Conservation (phyloP, 2,888 invertebrate species). For the Tipula vernalis region DNA sequence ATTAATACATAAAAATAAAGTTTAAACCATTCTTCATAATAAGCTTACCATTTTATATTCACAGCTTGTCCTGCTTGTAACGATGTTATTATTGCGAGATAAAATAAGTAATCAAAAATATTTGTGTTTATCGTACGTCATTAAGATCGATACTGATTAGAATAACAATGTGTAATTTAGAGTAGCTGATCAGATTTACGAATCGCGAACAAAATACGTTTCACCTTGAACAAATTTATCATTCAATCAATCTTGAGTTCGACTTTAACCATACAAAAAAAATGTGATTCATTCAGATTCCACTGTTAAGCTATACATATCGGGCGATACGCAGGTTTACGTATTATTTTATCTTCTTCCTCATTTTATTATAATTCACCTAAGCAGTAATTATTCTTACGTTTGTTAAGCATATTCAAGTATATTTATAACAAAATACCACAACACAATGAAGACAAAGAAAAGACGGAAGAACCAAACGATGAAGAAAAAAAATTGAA, state of each 20-base stretch:
- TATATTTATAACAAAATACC: background rate
- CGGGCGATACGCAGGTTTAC: background rate
- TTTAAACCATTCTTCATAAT: background rate
- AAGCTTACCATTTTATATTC: background rate
- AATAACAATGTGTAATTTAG: background rate
- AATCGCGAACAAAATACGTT: background rate
- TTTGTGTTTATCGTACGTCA: background rate
- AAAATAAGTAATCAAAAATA: background rate
- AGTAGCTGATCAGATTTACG: background rate
- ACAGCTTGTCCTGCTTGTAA: background rate
- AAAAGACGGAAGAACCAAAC: background rate
- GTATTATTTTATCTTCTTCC: background rate
- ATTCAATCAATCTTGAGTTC: background rate
- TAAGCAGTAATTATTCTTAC: background rate
- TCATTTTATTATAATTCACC: background rate
- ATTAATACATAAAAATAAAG: background rate
- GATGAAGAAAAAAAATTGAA: background rate
- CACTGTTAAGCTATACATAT: background rate
- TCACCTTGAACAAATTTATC: background rate
- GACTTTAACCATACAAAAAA: background rate
- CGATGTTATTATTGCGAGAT: background rate
- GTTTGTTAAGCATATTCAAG: background rate
- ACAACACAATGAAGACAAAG: background rate
- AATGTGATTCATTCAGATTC: background rate
- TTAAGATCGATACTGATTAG: background rate